phyloP scores from a whole-genome alignment of 2,888 invertebrate species.

The Himalopsyche japonica region DNA sequence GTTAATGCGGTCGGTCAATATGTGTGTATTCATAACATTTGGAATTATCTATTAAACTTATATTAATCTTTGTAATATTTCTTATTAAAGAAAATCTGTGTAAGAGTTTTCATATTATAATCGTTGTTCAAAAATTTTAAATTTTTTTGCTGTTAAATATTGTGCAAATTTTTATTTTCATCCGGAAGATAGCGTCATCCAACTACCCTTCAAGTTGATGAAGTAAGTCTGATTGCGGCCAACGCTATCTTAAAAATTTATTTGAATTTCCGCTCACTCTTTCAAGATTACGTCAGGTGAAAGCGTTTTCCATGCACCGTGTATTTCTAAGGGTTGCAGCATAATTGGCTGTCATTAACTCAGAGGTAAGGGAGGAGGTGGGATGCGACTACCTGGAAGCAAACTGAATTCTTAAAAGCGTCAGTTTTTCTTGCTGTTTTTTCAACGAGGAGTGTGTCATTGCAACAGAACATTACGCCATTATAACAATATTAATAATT shows the following conservation, averaged over 20 bases:
- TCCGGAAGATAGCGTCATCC: not conserved
- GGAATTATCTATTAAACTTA: too few species aligned
- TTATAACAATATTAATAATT: too few species aligned
- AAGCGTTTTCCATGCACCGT: not conserved
- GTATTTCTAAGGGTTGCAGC: not conserved
- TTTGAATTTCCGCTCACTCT: slow-evolving; percentile 8
- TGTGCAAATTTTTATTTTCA: not conserved
- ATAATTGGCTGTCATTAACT: slow-evolving; percentile 8
- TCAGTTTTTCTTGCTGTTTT: not conserved
- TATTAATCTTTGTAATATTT: too few species aligned
- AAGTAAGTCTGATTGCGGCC: not conserved
- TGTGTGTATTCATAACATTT: too few species aligned
- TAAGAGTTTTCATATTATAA: too few species aligned
- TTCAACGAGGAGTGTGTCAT: not conserved
- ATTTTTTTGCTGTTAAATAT: too few species aligned
- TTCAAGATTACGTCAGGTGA: slow-evolving; percentile 7
- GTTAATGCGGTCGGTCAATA: too few species aligned
- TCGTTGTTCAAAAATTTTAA: too few species aligned
- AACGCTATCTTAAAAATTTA: slow-evolving; percentile 7
- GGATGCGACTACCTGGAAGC: not conserved
- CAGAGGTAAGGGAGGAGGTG: not conserved
- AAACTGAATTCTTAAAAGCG: not conserved
- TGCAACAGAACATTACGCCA: not conserved
- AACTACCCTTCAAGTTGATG: not conserved
- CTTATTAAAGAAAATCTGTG: too few species aligned